Evolutionary conservation across 2,888 invertebrate species (phyloP).

Genomic region (Resseliella maxima): DNA sequence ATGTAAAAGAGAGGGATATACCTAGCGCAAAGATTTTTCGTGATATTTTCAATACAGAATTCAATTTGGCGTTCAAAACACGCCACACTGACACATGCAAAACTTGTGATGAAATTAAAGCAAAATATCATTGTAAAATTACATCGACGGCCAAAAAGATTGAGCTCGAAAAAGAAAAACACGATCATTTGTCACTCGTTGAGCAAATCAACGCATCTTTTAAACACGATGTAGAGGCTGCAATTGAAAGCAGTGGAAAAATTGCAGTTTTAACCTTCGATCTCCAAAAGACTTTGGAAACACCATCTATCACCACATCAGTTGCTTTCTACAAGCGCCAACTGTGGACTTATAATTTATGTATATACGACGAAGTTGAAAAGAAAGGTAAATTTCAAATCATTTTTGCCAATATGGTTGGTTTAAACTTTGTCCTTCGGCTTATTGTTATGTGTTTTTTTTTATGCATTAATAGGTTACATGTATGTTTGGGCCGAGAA

Average conservation of each 20-base stretch:
- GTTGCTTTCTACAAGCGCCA: background rate
- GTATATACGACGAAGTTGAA: conserved; percentile 38
- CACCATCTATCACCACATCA: background rate
- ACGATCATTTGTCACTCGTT: conserved; percentile 51
- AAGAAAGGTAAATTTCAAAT: conserved; percentile 19
- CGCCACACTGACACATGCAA: background rate
- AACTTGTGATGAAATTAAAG: background rate
- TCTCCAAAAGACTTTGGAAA: background rate
- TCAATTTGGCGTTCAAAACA: background rate
- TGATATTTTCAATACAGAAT: background rate
- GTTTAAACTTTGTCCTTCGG: too few species aligned
- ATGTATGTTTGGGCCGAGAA: conserved; percentile 5
- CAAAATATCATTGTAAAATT: conserved; percentile 61
- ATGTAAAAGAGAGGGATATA: background rate
- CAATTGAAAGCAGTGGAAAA: background rate
- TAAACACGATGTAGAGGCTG: background rate
- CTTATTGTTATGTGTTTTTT: too few species aligned
- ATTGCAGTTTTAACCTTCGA: background rate
- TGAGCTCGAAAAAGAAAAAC: conserved; percentile 57
- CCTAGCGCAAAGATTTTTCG: background rate
- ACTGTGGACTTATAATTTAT: background rate
- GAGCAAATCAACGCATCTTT: background rate
- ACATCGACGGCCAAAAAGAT: background rate
- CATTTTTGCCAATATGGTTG: too few species aligned
- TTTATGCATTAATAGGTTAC: background rate